phyloP scores from a whole-genome alignment of 2,888 invertebrate species.

The Lottia scabra region DNA sequence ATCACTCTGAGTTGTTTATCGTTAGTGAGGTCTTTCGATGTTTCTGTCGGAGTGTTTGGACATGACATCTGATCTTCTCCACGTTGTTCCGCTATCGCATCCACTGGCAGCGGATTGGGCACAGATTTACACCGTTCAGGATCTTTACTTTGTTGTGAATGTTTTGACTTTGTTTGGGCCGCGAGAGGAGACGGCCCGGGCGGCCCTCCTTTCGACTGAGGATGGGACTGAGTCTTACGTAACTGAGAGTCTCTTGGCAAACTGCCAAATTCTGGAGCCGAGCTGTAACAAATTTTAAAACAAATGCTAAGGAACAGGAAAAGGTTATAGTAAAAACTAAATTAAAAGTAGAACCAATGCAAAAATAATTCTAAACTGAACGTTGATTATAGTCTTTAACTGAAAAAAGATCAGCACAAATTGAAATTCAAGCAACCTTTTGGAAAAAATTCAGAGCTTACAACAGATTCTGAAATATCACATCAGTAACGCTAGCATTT shows the following conservation, averaged over 20 bases:
- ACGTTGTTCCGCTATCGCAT: slow-evolving; percentile 17
- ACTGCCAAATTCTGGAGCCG: slow-evolving; percentile 67
- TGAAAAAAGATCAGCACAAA: too few species aligned
- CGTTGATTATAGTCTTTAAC: too few species aligned
- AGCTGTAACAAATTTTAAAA: slow-evolving; percentile 47
- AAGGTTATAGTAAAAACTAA: background rate
- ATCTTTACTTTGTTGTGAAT: slow-evolving; percentile 36
- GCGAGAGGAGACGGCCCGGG: slow-evolving; percentile 24
- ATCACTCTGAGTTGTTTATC: slow-evolving; percentile 1
- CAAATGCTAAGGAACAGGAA: slow-evolving; percentile 9
- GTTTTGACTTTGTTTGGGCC: slow-evolving; percentile 27
- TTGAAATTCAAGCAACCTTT: too few species aligned
- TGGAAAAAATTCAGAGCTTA: too few species aligned
- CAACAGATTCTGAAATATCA: too few species aligned
- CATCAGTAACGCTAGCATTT: too few species aligned
- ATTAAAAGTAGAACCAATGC: background rate
- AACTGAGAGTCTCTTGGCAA: slow-evolving; percentile 71
- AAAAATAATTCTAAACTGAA: background rate
- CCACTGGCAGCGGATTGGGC: slow-evolving; percentile 43
- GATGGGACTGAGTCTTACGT: slow-evolving; percentile 72
- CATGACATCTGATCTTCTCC: slow-evolving; percentile 39
- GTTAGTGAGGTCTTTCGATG: slow-evolving; percentile 29
- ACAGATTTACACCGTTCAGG: slow-evolving; percentile 56
- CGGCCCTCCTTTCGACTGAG: slow-evolving; percentile 50
- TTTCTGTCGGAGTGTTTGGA: slow-evolving; percentile 50